Evolutionary conservation across 2,888 invertebrate genomes (phyloP), one percentile per base, ranked within the genome.

Genomic region (Cancer borealis): DNA sequence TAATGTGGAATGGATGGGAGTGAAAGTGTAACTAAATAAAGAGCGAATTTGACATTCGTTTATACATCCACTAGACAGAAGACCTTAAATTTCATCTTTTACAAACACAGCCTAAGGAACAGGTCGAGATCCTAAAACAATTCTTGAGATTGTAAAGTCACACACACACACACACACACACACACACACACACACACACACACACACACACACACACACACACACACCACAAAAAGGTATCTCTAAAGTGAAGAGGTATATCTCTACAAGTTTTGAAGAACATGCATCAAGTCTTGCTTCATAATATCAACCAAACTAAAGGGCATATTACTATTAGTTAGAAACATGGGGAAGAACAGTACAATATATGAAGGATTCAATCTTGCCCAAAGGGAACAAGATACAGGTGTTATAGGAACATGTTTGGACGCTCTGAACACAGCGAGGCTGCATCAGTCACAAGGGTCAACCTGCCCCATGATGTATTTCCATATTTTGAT

Each of bases 401-500:
- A 92, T 88, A 46, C 84, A 66, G 88, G 45, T 92, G 84, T 54
- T 92, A 26, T 92, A 92, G 92, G 92, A 92, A 92, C 92, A 92
- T 54, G 88, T 60, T 54, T 88, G 92, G 60, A 92, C 92, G 88
- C 92, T 66, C 39, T 84, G 66, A 60, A 54, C 60, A 88, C 84
- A 88, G 79, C 88, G 21, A n/a, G 88, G 60, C 47, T 88, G 88
- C 88, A 84, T 91, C 46, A 88, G 66, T 60, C 17, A 88, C 88
- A 26, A 60, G 88, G 88, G 88, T 92, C 60, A 84, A 88, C 45
- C 49, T 92, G 39, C 88, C 88, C 92, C 54, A 92, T 87, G 17
- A 87, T 54, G 87, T 92, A 54, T 92, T 92, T 21, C 30, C 46
- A 39, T 60, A 46, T 92, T 92, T 92, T 92, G 92, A 92, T 92